Conservation (phyloP, 1,140 invertebrate species). For the Anthonomus grandis region DNA sequence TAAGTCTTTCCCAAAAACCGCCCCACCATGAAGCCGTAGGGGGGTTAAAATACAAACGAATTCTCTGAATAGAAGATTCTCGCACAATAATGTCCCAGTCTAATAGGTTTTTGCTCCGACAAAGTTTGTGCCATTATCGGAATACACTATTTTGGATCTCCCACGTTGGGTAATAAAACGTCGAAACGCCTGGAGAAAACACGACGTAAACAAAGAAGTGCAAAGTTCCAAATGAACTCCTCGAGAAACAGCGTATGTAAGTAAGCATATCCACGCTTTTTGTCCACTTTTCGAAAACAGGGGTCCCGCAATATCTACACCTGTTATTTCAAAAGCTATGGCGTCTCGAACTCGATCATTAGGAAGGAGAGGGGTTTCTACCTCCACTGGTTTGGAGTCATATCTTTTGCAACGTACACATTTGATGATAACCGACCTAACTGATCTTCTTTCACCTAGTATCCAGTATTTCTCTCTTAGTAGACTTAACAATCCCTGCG, state of each 20-base stretch:
- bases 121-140: constrained; percentile 46
- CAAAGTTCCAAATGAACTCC: constrained; percentile 46
- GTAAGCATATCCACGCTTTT: constrained; percentile 45
- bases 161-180: constrained; percentile 43
- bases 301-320: constrained; percentile 44
- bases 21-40: constrained; percentile 48
- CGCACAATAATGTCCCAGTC: constrained; percentile 33
- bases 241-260: constrained; percentile 44
- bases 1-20: constrained; percentile 47
- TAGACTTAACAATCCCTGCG: constrained; percentile 17
- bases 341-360: constrained; percentile 24
- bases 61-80: no score
- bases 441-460: constrained; percentile 28
- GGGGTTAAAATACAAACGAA: constrained; percentile 49
- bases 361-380: constrained; percentile 17
- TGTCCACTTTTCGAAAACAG: constrained; percentile 32
- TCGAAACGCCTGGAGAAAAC: constrained; percentile 40
- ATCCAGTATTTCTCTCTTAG: constrained; percentile 40
- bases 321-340: constrained; percentile 39
- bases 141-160: constrained; percentile 27
- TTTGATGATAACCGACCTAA: constrained; percentile 32
- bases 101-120: constrained; percentile 33
- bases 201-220: constrained; percentile 35
- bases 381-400: constrained; percentile 24
- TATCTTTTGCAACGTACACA: constrained; percentile 39